These are phyloP conservation scores for Anisognathus igniventris DNA, from an alignment of 2,797 vertebrate genomes.

Conservation along the genomic window DNA sequence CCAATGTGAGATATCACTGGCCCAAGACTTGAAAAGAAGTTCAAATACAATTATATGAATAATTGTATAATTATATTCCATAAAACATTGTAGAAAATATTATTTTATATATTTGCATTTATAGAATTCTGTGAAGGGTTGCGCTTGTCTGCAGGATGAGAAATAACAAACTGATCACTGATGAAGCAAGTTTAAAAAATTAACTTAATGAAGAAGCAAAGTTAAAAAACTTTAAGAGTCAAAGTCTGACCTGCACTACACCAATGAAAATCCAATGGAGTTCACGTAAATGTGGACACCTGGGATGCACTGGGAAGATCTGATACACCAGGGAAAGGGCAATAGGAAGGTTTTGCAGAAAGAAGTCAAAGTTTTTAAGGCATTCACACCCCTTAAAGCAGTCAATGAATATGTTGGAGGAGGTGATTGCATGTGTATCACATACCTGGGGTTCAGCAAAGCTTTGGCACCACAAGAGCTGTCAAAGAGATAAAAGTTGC, in stretches of 20 bases:
- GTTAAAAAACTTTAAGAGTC: background rate
- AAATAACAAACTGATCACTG: background rate
- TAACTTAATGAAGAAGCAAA: background rate
- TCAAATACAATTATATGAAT: background rate
- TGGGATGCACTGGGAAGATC: background rate
- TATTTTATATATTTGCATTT: background rate
- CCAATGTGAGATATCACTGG: background rate
- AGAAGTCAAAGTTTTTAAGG: rapidly evolving
- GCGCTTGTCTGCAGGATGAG: background rate
- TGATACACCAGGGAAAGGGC: background rate
- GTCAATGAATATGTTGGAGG: background rate
- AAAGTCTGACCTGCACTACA: background rate
- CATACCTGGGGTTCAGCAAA: background rate
- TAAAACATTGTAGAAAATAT: background rate
- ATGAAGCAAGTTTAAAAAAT: background rate
- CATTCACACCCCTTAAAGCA: background rate
- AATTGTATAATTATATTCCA: background rate
- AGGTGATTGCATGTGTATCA: background rate
- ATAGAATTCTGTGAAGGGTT: background rate
- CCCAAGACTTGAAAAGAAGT: background rate
- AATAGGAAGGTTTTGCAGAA: background rate
- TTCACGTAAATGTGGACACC: background rate
- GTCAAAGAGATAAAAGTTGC: background rate
- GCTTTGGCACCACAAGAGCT: background rate
- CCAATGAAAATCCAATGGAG: background rate